Conservation (phyloP, 2,797 vertebrate species). For the Takifugu rubripes region DNA sequence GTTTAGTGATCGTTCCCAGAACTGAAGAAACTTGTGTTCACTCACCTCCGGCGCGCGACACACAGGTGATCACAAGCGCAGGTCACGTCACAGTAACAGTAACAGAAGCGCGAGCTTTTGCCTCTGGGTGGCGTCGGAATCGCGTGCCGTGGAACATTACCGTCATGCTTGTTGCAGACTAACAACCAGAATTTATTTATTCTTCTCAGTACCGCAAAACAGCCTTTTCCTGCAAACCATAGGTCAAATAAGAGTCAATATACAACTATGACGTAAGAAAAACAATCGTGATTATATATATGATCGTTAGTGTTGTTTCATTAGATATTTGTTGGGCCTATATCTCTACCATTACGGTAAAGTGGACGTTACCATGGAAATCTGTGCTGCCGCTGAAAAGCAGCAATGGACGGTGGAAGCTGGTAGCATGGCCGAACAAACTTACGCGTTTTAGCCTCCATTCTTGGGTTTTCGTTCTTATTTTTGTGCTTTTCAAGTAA, state of each 20-base stretch:
- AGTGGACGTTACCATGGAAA: slow-evolving; percentile 69
- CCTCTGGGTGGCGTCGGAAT: slow-evolving; percentile 38
- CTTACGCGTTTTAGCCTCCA: background rate
- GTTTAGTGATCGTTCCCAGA: background rate
- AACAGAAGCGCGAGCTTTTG: fast-evolving
- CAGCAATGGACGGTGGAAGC: background rate
- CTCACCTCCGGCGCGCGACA: slow-evolving; percentile 27
- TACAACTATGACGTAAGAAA: too few relatives aligned
- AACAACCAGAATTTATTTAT: background rate
- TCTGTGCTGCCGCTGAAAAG: slow-evolving; percentile 36
- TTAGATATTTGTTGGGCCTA: background rate
- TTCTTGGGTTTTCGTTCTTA: too few relatives aligned
- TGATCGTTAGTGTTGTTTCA: too few relatives aligned
- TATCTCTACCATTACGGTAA: slow-evolving; percentile 39
- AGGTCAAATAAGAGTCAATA: too few relatives aligned
- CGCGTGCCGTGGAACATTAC: slow-evolving; percentile 9
- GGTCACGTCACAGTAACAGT: slow-evolving; percentile 4
- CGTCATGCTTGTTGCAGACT: slow-evolving; percentile 37
- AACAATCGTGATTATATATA: too few relatives aligned
- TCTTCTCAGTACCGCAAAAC: too few relatives aligned
- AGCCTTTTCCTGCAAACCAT: too few relatives aligned
- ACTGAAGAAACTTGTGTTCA: slow-evolving; percentile 14
- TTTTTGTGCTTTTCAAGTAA: slow-evolving; percentile 13
- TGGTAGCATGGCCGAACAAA: slow-evolving; percentile 1
- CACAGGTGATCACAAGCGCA: slow-evolving; percentile 42